These are phyloP conservation scores for Sympetrum striolatum DNA, from an alignment of 2,888 invertebrate species.

Conservation along the genomic window DNA sequence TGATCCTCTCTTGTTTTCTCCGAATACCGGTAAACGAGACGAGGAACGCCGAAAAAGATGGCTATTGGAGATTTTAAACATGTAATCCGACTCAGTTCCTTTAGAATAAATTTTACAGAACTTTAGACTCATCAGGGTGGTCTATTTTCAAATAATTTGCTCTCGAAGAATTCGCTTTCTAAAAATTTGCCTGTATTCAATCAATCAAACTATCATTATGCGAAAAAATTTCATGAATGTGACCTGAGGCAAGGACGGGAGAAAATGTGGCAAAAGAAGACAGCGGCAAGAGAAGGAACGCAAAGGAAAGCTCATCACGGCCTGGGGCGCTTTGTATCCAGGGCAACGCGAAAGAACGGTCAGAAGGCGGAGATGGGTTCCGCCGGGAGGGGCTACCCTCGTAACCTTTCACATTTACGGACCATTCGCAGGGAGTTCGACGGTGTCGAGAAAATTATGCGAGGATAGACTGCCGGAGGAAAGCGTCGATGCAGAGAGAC, in stretches of 20 bases:
- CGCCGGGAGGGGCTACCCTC: background rate
- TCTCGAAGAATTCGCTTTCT: no score
- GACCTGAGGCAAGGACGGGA: background rate
- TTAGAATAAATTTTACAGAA: no score
- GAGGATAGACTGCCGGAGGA: background rate
- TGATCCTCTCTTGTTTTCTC: no score
- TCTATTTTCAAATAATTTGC: no score
- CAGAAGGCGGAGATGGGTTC: background rate
- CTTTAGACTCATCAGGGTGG: no score
- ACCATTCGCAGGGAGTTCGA: background rate
- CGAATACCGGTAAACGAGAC: no score
- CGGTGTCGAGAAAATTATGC: background rate
- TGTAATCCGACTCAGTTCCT: no score
- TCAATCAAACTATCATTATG: no score
- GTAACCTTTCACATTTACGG: conserved; percentile 31
- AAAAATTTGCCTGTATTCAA: no score
- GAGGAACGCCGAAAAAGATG: no score
- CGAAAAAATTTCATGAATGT: no score
- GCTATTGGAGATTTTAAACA: no score
- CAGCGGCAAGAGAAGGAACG: background rate
- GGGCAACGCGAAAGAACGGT: background rate
- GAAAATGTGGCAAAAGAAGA: background rate
- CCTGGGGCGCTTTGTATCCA: background rate
- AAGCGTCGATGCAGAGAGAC: background rate
- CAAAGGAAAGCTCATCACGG: background rate